phyloP scores from a whole-genome alignment of 2,888 invertebrate species.

The Tenthredo notha region DNA sequence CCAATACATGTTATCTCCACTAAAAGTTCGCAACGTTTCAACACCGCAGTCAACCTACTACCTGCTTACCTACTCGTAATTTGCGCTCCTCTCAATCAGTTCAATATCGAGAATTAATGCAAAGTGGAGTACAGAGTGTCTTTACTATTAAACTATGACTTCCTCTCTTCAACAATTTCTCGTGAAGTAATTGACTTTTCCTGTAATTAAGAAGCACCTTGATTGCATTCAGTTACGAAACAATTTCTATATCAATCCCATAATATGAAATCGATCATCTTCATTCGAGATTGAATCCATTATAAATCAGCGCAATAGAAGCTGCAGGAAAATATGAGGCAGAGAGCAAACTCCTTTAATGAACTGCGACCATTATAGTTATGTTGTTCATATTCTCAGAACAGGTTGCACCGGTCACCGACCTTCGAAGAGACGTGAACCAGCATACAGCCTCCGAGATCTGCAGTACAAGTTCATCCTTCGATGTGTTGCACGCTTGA shows the following conservation, averaged over 20 bases:
- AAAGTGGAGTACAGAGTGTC: not conserved
- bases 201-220: not conserved
- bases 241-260: not conserved
- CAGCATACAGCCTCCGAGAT: not conserved
- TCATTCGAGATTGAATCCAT: not conserved
- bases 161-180: not conserved
- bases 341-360: not conserved
- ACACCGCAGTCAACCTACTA: not conserved
- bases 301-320: not conserved
- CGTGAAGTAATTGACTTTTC: not conserved
- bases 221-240: not conserved
- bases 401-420: conserved; percentile 27
- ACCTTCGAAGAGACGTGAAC: not conserved
- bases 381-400: not conserved
- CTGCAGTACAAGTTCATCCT: conserved; percentile 9
- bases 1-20: not conserved
- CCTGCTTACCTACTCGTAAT: no score
- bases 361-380: not conserved
- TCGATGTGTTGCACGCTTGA: not conserved
- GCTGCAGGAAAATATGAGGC: not conserved
- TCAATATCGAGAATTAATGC: not conserved
- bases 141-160: not conserved
- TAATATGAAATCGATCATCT: not conserved
- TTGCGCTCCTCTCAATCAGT: not conserved
- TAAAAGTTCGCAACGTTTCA: not conserved